phyloP scores from a whole-genome alignment of 2,888 invertebrate species.

The Galerucella nymphaeae region DNA sequence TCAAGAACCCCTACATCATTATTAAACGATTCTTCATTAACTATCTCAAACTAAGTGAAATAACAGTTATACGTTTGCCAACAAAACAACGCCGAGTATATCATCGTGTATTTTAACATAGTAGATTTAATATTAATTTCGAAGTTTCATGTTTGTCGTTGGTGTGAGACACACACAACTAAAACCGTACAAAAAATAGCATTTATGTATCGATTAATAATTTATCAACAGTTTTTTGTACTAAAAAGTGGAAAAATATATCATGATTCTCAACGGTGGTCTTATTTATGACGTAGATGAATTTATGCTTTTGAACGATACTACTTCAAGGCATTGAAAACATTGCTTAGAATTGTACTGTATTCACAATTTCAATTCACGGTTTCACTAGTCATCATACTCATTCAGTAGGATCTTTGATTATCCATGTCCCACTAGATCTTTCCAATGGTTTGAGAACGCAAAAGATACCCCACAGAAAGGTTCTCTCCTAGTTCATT shows the following conservation, averaged over 20 bases:
- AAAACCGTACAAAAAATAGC: slow-evolving; percentile 10
- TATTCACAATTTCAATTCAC: no score
- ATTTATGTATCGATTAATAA: slow-evolving; percentile 16
- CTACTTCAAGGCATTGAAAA: no score
- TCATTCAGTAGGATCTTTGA: no score
- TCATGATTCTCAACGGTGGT: neutral
- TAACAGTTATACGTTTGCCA: slow-evolving; percentile 14
- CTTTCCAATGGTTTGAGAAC: no score
- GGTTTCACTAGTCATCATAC: no score
- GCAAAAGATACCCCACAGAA: no score
- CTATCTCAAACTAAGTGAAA: slow-evolving; percentile 17
- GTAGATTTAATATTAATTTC: slow-evolving; percentile 22
- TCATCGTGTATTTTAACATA: neutral
- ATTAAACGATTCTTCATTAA: slow-evolving; percentile 11
- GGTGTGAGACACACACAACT: slow-evolving; percentile 14
- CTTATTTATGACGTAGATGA: no score
- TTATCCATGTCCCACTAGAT: no score
- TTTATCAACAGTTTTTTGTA: slow-evolving; percentile 14
- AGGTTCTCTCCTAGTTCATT: no score
- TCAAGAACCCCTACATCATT: neutral
- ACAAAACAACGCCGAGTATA: slow-evolving; percentile 9
- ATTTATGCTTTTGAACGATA: no score
- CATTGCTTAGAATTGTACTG: no score
- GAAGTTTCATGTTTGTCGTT: slow-evolving; percentile 22
- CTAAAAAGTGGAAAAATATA: no score